Evolutionary conservation across 2,797 vertebrate genomes (phyloP), one percentile per base, ranked within the genome.

Genomic region (Chloroceryle inda): DNA sequence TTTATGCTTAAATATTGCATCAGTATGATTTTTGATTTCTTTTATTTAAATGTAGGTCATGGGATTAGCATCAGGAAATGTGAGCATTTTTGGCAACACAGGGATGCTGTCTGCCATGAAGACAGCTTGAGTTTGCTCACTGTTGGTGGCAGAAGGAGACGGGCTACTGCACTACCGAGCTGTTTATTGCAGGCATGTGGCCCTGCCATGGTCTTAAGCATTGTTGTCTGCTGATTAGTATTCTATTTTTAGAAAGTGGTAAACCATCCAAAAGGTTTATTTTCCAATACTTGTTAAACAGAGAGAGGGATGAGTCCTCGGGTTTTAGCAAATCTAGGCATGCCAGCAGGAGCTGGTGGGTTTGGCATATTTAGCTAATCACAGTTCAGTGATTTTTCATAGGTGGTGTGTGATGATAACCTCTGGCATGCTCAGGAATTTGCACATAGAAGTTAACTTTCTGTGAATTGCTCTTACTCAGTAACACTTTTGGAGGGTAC

Each of bases 1-100:
- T 95, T 89, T 81, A 85, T 91, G 47, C 79, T 94, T 95, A 78
- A 91, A 84, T 72, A 88, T 80, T 85, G 20, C 91, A 88, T 94
- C 85, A 69, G 63, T 50, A 68, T 35, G 79, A 66, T 61, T 64
- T 66, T n/a, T n/a, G 31, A 27, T 58, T 56, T 58, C 62, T 68
- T 58, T 56, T 50, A 62, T 78, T 80, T 6, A 40, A 88, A 97
- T 94, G 68, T 91, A 88, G 94, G 91, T 89, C 92, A 92, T 55
- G 77, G 88, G 94, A 95, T 95, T 96, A 95, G 13, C 75, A 33
- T 58, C 69, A 52, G 94, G 88, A 80, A 85, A 83, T 74, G 81
- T 37, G 79, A 85, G 49, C 66, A 4, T 91, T 93, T 47, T 78
- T 95, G 94, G 67, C 80, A 89, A 10, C 50, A 4, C 13, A 13